Conservation (phyloP, 2,113 vertebrate species). For the Hippocampus guttulatus region DNA sequence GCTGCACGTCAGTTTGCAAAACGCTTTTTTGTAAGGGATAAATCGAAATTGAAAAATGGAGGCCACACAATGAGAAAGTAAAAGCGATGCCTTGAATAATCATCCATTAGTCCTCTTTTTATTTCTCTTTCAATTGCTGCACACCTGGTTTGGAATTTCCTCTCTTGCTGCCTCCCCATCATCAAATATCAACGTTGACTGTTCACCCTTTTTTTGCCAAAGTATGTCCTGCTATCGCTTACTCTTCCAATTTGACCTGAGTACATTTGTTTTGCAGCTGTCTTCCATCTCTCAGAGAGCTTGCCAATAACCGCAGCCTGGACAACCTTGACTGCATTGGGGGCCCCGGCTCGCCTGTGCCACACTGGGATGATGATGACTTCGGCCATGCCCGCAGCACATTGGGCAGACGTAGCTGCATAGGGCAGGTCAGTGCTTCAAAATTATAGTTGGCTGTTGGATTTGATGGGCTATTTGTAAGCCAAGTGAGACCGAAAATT, state of each 20-base stretch:
- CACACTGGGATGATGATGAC: conserved; percentile 93
- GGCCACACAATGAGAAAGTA: conserved; percentile 21
- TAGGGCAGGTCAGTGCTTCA: conserved; percentile 84
- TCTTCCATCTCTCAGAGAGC: conserved; percentile 76
- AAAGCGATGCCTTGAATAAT: conserved; percentile 24
- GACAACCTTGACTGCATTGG: conserved; percentile 90
- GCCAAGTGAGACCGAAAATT: background rate
- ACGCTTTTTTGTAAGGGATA: background rate
- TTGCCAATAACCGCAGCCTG: conserved; percentile 82
- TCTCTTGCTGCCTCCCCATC: conserved; percentile 9
- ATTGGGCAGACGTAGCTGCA: conserved; percentile 71
- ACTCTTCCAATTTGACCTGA: conserved; percentile 1
- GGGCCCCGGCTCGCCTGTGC: conserved; percentile 81
- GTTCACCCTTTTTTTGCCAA: background rate
- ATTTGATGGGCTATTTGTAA: background rate
- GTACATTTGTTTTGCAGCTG: conserved; percentile 57
- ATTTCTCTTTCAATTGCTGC: conserved; percentile 36
- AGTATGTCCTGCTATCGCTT: background rate
- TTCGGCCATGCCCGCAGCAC: conserved; percentile 88
- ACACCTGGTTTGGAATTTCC: conserved; percentile 36
- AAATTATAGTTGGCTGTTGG: background rate
- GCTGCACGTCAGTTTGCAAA: background rate
- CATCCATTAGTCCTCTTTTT: conserved; percentile 26
- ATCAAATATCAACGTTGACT: conserved; percentile 7
- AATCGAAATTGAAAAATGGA: conserved; percentile 3